These are phyloP conservation scores for Melanotaenia trifasciata DNA, from an alignment of 2,797 vertebrate genomes.

Conservation along the genomic window DNA sequence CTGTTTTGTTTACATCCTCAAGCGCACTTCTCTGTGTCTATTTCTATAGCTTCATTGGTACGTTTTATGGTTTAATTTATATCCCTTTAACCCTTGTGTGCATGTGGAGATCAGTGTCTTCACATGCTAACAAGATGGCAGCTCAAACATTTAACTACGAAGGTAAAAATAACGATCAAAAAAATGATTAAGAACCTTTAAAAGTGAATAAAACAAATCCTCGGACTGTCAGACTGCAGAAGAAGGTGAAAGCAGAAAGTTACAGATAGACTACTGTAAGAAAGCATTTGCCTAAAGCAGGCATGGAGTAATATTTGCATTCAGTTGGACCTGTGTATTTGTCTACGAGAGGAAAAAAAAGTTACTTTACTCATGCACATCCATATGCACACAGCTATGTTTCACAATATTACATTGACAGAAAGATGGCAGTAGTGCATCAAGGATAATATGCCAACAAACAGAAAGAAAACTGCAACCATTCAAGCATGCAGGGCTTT, in stretches of 20 bases:
- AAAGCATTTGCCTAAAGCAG: neutral
- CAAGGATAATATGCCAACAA: conserved; percentile 12
- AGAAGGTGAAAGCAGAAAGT: neutral
- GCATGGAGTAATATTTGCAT: neutral
- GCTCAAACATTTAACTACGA: neutral
- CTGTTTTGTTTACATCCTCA: conserved; percentile 29
- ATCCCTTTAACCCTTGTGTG: neutral
- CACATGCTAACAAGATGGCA: conserved; percentile 10
- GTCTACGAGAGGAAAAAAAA: neutral
- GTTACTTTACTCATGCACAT: conserved; percentile 3
- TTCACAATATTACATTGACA: neutral
- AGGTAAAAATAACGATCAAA: neutral
- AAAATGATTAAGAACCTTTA: neutral
- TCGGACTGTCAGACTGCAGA: neutral
- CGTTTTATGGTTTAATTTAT: conserved; percentile 15
- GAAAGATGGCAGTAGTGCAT: neutral
- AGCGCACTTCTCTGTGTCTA: neutral
- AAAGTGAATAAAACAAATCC: neutral
- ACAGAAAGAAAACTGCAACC: neutral
- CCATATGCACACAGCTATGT: neutral
- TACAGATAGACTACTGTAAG: neutral
- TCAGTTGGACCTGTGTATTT: neutral
- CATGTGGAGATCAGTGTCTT: neutral
- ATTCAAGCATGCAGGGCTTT: neutral
- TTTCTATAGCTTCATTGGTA: conserved; percentile 18